Percentiles rank a stretch among this genome's conserved stretches.
These are phyloP conservation scores for Sinotaia quadrata DNA, from an alignment of 2,888 invertebrate species.

Conservation along the genomic window DNA sequence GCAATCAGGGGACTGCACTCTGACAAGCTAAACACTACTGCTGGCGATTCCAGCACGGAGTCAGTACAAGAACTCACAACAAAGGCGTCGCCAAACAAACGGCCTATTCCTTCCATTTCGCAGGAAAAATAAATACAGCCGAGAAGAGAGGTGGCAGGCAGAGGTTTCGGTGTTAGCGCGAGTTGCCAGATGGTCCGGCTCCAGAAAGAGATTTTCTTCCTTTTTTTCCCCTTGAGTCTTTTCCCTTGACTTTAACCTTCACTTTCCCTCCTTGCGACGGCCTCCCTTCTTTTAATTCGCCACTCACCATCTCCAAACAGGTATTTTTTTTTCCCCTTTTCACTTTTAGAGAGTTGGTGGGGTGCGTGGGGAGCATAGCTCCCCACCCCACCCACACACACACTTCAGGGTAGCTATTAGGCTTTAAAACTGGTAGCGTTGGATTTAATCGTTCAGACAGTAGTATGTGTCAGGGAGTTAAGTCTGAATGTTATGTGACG, in stretches of 20 bases:
- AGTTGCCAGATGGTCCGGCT: slow-evolving; percentile 23
- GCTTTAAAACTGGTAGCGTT: too few species aligned
- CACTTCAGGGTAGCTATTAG: too few species aligned
- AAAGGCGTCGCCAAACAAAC: slow-evolving; percentile 34
- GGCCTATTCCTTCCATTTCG: slow-evolving; percentile 32
- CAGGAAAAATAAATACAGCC: slow-evolving; percentile 32
- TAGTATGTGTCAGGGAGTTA: too few species aligned
- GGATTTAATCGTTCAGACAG: too few species aligned
- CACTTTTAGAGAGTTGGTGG: not conserved
- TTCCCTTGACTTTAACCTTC: not conserved
- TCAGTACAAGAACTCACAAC: slow-evolving; percentile 28
- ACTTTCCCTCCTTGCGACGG: not conserved
- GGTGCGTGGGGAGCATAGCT: not conserved
- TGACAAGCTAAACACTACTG: slow-evolving; percentile 28
- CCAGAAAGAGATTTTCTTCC: not conserved
- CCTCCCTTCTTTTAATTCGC: too few species aligned
- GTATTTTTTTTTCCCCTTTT: too few species aligned
- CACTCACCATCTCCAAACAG: too few species aligned
- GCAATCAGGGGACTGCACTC: slow-evolving; percentile 30
- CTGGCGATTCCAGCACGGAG: slow-evolving; percentile 9
- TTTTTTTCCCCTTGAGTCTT: not conserved
- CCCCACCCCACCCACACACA: too few species aligned
- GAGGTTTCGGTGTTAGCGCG: not conserved
- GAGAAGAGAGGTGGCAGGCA: slow-evolving; percentile 9
- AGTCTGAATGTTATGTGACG: too few species aligned